These are phyloP conservation scores for Montifringilla adamsi DNA, from an alignment of 2,113 vertebrate genomes.

Conservation along the genomic window DNA sequence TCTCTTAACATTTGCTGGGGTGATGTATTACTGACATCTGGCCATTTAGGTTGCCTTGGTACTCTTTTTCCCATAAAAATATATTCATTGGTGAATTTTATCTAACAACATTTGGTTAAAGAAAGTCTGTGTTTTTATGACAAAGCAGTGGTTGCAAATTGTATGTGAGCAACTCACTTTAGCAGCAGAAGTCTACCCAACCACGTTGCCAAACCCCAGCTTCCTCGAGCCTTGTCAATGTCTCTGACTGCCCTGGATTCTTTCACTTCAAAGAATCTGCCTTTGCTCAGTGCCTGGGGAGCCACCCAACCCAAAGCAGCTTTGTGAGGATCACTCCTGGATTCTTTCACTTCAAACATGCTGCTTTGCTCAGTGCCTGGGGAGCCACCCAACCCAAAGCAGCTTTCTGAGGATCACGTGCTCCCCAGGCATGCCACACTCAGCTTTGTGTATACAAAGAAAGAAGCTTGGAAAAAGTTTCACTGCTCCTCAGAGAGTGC, in stretches of 20 bases:
- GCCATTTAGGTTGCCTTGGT: background rate
- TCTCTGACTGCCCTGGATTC: background rate
- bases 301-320: background rate
- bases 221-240: fast-evolving
- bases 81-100: background rate
- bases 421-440: background rate
- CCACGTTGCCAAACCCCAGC: background rate
- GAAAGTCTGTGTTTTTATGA: background rate
- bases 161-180: background rate
- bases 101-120: background rate
- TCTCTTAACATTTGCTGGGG: background rate
- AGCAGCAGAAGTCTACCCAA: background rate
- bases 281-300: background rate
- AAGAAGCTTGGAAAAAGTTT: background rate
- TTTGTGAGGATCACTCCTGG: background rate
- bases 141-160: background rate
- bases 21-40: background rate
- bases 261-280: background rate
- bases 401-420: background rate
- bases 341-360: background rate
- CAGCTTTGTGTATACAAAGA: background rate
- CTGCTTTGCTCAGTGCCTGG: background rate
- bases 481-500: background rate
- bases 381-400: background rate
- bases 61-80: background rate